These are phyloP conservation scores for Pao palembangensis DNA, from an alignment of 2,113 vertebrate genomes.

Conservation along the genomic window DNA sequence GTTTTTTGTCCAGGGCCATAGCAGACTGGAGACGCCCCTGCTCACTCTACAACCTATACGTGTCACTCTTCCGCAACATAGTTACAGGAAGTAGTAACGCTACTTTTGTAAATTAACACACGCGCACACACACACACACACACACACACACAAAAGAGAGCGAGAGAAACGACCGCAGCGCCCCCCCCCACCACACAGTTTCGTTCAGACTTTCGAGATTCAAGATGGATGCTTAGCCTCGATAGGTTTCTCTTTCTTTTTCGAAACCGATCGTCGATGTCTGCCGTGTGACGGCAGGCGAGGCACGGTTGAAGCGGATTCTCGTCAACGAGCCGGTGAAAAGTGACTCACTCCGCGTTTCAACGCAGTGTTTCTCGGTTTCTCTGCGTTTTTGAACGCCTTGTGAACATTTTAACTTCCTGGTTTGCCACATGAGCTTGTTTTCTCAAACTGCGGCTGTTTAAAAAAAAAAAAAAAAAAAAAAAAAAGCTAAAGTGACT, in stretches of 20 bases:
- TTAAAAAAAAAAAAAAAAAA: background rate
- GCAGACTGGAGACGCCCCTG: too few relatives aligned
- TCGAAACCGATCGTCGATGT: background rate
- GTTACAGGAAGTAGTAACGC: too few relatives aligned
- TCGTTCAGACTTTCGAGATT: conserved; percentile 27
- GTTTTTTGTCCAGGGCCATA: too few relatives aligned
- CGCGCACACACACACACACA: background rate
- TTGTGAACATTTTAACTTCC: conserved; percentile 51
- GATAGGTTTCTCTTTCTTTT: conserved; percentile 70
- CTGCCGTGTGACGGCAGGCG: rapidly evolving
- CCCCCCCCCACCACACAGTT: conserved; percentile 15
- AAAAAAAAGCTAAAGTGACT: background rate
- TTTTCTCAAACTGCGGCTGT: conserved; percentile 22
- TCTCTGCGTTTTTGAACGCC: background rate
- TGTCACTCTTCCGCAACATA: too few relatives aligned
- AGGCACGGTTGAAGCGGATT: rapidly evolving
- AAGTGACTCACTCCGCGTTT: too few relatives aligned
- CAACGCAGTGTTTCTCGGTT: background rate
- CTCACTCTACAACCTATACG: too few relatives aligned
- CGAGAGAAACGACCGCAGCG: background rate
- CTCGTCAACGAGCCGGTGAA: background rate
- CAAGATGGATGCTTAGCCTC: conserved; percentile 63
- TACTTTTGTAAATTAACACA: background rate
- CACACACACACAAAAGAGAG: background rate
- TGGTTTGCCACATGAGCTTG: conserved; percentile 50